These are phyloP conservation scores for Sakesphorus luctuosus DNA, from an alignment of 2,113 vertebrate genomes.

Conservation along the genomic window DNA sequence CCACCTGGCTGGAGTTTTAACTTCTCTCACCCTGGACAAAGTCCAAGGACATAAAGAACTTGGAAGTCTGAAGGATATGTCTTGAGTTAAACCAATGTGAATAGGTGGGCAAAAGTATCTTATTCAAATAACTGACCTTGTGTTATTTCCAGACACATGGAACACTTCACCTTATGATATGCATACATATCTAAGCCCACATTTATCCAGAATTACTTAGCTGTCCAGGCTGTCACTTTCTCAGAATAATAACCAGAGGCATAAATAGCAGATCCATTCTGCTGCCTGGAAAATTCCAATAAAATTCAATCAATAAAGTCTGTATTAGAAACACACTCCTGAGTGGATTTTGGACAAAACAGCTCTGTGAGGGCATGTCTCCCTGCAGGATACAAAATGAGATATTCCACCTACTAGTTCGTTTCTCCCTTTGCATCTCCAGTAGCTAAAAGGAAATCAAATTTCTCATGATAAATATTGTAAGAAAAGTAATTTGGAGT, in stretches of 20 bases:
- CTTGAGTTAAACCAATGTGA: neutral
- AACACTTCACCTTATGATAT: slow-evolving; percentile 5
- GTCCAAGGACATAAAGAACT: neutral
- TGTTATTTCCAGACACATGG: neutral
- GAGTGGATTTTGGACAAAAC: slow-evolving; percentile 24
- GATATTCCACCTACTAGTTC: slow-evolving; percentile 48
- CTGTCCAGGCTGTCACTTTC: neutral
- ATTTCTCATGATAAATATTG: slow-evolving; percentile 57
- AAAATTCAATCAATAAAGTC: slow-evolving; percentile 33
- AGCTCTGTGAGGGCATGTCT: slow-evolving; percentile 30
- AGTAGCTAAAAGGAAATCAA: slow-evolving; percentile 60
- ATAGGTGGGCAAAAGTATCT: neutral
- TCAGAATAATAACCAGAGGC: slow-evolving; percentile 17
- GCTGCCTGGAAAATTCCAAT: slow-evolving; percentile 45
- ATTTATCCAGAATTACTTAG: neutral
- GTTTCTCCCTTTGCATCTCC: slow-evolving; percentile 52
- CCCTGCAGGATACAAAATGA: slow-evolving; percentile 55
- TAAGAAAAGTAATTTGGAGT: slow-evolving; percentile 64
- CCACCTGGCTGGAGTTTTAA: neutral
- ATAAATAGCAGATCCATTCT: slow-evolving; percentile 48
- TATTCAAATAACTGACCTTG: neutral
- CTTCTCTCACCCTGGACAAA: neutral
- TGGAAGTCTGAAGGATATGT: slow-evolving; percentile 8
- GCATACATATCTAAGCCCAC: neutral
- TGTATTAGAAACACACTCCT: slow-evolving; percentile 47